phyloP scores from a whole-genome alignment of 2,797 vertebrate species.

The Sardinella longiceps region DNA sequence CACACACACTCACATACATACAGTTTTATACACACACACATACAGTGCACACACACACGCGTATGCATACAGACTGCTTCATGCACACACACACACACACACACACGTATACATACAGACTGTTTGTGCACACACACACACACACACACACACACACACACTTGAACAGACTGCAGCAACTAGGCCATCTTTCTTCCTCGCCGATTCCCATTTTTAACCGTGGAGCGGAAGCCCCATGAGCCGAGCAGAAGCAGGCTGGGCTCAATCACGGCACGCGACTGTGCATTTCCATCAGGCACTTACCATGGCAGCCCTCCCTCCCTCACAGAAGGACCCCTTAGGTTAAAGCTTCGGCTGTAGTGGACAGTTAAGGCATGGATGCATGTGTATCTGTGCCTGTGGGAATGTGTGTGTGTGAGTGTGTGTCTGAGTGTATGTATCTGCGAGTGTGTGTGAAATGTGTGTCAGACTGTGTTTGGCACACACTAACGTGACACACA shows the following conservation, averaged over 20 bases:
- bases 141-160: not conserved
- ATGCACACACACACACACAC: not conserved
- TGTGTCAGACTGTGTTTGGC: not conserved
- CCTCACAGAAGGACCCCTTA: not conserved
- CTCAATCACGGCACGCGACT: not conserved
- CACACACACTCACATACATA: not conserved
- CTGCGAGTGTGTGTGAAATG: not conserved
- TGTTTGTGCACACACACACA: not conserved
- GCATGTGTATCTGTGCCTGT: not conserved
- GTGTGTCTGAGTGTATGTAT: not conserved
- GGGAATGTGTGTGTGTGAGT: not conserved
- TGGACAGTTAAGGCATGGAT: not conserved
- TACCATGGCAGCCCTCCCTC: not conserved
- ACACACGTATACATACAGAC: not conserved
- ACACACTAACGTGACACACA: slow-evolving; percentile 1
- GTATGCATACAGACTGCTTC: not conserved
- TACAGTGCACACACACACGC: not conserved
- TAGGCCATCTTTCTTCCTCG: not conserved
- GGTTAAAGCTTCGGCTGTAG: not conserved
- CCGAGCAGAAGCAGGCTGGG: not conserved
- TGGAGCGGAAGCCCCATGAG: not conserved
- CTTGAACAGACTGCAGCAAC: not conserved
- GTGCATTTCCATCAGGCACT: not conserved
- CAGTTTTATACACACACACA: not conserved
- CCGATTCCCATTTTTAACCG: not conserved